These are phyloP conservation scores for Circaetus gallicus DNA, from an alignment of 2,113 vertebrate genomes.

Conservation along the genomic window DNA sequence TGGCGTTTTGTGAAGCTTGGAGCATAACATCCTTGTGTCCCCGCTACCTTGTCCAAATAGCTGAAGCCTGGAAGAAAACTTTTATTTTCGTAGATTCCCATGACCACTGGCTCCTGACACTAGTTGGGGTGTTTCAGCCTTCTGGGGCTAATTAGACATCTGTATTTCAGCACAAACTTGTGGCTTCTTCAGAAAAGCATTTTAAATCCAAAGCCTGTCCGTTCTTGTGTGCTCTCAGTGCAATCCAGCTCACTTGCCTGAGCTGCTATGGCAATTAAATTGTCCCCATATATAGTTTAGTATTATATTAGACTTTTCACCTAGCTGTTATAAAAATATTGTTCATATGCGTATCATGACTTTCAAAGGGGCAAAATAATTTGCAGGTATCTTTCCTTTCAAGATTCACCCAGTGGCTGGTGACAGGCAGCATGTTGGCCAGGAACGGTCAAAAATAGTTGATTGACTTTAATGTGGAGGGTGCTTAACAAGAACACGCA, in stretches of 20 bases:
- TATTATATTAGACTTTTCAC: neutral
- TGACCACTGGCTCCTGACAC: neutral
- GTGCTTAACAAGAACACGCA: neutral
- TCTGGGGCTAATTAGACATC: neutral
- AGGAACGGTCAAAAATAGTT: neutral
- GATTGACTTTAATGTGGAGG: neutral
- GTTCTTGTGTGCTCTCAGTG: neutral
- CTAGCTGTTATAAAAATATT: neutral
- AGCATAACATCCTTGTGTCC: neutral
- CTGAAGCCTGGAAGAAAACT: neutral
- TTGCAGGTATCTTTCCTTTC: neutral
- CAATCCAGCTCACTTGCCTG: neutral
- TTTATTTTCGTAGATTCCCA: rapidly evolving
- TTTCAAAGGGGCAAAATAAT: neutral
- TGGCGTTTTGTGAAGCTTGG: neutral
- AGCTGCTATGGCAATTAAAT: neutral
- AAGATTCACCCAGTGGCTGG: neutral
- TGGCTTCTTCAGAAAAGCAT: neutral
- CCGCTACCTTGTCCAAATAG: neutral
- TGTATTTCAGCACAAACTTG: neutral
- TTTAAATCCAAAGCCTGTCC: neutral
- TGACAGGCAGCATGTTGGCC: neutral
- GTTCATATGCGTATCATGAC: rapidly evolving
- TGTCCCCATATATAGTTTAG: neutral
- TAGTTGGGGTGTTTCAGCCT: neutral